A percentile compares a stretch with the other conserved stretches of the same genome.
phyloP scores from a whole-genome alignment of 2,888 invertebrate genomes.

The Torymus tubicola region DNA sequence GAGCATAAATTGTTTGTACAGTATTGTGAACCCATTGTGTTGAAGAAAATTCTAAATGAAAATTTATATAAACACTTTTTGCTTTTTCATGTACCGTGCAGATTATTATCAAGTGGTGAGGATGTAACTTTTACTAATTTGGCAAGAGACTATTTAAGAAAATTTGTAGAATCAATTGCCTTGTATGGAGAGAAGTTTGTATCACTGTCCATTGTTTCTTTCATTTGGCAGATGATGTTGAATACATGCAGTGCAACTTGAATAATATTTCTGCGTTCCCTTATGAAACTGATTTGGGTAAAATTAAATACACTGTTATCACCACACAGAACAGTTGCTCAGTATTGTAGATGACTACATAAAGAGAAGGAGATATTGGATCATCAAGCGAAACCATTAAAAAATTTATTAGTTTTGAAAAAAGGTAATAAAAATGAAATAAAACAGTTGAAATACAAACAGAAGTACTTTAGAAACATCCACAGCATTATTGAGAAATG shows the following conservation, averaged over 20 bases:
- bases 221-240: conserved; percentile 3
- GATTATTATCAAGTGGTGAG: background rate
- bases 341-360: conserved; percentile 36
- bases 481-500: conserved; percentile 3
- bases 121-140: background rate
- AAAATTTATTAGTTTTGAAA: conserved; percentile 5
- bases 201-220: background rate
- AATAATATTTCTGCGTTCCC: conserved; percentile 16
- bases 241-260: conserved; percentile 7
- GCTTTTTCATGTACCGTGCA: background rate
- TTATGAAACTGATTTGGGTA: conserved; percentile 36
- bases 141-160: background rate
- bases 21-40: conserved; percentile 51
- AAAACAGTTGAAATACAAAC: background rate
- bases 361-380: conserved; percentile 2
- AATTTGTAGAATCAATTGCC: background rate
- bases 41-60: conserved; percentile 37
- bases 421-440: background rate
- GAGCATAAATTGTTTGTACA: conserved; percentile 51
- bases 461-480: conserved; percentile 7
- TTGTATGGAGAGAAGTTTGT: background rate
- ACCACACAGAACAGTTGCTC: conserved; percentile 13
- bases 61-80: conserved; percentile 52
- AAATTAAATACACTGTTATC: conserved; percentile 27
- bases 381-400: background rate